These are phyloP conservation scores for Drosophila bocki DNA, from an alignment of 1,140 invertebrate species.

Conservation along the genomic window DNA sequence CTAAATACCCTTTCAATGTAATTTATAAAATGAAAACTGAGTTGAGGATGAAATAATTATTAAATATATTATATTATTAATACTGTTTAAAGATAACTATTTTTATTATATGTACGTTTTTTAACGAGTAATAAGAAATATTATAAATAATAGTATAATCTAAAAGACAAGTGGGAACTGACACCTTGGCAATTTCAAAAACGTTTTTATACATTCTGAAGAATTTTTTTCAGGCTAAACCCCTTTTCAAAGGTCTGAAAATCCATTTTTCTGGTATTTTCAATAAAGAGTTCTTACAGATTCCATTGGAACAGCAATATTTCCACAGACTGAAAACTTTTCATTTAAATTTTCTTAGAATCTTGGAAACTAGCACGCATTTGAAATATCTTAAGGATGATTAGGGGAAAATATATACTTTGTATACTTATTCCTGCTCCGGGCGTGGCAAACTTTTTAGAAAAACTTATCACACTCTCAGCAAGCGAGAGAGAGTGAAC, in stretches of 20 bases:
- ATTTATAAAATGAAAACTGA: neutral
- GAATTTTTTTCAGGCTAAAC: neutral
- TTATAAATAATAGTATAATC: neutral
- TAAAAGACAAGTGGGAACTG: neutral
- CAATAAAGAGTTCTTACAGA: neutral
- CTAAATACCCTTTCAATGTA: neutral
- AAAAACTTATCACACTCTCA: conserved; percentile 46
- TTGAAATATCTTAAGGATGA: conserved; percentile 34
- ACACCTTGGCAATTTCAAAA: too few relatives aligned
- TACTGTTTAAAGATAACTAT: too few relatives aligned
- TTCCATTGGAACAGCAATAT: neutral
- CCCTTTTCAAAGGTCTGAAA: neutral
- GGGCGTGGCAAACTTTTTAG: conserved; percentile 30
- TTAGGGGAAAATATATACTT: conserved; percentile 28
- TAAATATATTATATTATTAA: too few relatives aligned
- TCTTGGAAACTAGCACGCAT: conserved; percentile 8
- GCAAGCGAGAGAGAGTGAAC: conserved; percentile 20
- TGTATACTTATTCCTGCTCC: conserved; percentile 13
- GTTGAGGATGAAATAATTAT: fast-evolving
- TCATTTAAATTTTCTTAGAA: conserved; percentile 9
- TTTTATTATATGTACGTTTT: too few relatives aligned
- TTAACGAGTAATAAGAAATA: neutral
- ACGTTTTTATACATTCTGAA: too few relatives aligned
- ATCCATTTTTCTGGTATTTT: neutral
- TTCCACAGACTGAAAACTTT: neutral